These are phyloP conservation scores for Pseudochromis fuscus DNA, from an alignment of 2,797 vertebrate genomes.

Conservation along the genomic window DNA sequence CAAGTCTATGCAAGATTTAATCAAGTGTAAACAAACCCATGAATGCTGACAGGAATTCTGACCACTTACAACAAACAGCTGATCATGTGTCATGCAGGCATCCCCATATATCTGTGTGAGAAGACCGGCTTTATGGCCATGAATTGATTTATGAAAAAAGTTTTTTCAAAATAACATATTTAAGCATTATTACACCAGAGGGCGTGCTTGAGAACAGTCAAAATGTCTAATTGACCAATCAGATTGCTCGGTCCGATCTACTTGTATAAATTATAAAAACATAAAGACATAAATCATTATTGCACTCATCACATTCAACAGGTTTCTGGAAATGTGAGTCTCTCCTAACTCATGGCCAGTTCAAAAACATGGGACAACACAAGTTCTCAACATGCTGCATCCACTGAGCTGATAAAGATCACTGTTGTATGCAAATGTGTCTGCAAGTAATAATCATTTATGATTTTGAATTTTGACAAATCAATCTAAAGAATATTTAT, in stretches of 20 bases:
- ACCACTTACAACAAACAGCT: not conserved
- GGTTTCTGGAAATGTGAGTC: not conserved
- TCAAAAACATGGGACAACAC: not conserved
- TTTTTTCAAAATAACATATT: too few species aligned
- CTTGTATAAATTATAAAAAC: too few species aligned
- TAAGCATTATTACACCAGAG: too few species aligned
- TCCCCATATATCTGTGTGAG: not conserved
- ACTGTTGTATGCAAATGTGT: too few species aligned
- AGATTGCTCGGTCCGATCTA: too few species aligned
- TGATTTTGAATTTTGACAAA: too few species aligned
- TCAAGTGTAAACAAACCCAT: conserved; percentile 18
- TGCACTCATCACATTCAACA: not conserved
- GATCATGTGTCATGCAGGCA: not conserved
- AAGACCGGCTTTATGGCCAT: not conserved
- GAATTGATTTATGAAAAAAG: not conserved
- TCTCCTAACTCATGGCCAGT: not conserved
- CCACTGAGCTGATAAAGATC: too few species aligned
- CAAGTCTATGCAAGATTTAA: conserved; percentile 10
- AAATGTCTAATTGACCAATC: too few species aligned
- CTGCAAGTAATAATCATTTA: too few species aligned
- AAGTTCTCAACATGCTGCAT: too few species aligned
- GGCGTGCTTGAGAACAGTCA: too few species aligned
- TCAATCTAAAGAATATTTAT: too few species aligned
- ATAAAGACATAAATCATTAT: not conserved
- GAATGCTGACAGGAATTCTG: not conserved